Evolutionary conservation across 2,113 vertebrate species (phyloP).

Genomic region (Stomatorhinus ivindoensis): DNA sequence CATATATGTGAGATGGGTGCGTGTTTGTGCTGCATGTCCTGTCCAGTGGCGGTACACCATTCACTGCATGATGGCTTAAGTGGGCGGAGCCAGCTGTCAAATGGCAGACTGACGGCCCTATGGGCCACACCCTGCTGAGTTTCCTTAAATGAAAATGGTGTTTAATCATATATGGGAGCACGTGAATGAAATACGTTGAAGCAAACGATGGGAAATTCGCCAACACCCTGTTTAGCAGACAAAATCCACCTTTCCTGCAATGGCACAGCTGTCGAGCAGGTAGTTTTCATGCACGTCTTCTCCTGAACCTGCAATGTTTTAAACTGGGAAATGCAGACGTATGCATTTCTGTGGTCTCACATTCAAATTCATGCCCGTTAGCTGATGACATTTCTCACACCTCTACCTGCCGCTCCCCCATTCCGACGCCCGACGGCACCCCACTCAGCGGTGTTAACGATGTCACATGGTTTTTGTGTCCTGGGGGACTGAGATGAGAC

Average conservation of each 20-base stretch:
- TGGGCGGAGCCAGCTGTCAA: background rate
- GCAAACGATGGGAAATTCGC: background rate
- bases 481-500: background rate
- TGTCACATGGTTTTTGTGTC: background rate
- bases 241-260: background rate
- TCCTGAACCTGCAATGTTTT: background rate
- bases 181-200: background rate
- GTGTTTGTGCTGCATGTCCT: background rate
- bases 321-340: background rate
- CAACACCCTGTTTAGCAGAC: background rate
- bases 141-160: background rate
- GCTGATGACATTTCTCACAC: background rate
- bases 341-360: background rate
- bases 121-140: background rate
- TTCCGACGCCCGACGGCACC: background rate
- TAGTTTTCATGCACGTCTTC: background rate
- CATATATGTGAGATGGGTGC: background rate
- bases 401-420: background rate
- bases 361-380: background rate
- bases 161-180: background rate
- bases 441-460: background rate
- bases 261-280: background rate
- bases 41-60: background rate
- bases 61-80: background rate
- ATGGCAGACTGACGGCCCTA: background rate